A percentile compares a stretch with the other conserved stretches of the same genome.
phyloP scores from a whole-genome alignment of 2,888 invertebrate species.

The Cartodere bifasciata region DNA sequence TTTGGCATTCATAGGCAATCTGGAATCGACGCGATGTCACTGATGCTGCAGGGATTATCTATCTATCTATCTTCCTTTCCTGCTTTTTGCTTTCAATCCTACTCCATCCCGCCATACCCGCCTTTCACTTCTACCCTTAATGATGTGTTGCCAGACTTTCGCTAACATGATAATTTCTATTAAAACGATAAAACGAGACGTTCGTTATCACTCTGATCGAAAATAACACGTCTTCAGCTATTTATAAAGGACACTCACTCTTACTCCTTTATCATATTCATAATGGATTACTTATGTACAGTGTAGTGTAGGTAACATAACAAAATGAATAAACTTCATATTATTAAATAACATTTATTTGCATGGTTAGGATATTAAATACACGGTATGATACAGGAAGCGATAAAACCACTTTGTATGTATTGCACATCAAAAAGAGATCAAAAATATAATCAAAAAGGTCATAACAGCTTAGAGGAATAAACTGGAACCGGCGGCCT shows the following conservation, averaged over 20 bases:
- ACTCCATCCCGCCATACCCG: neutral
- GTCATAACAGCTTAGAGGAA: slow-evolving; percentile 42
- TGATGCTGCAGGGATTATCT: slow-evolving; percentile 29
- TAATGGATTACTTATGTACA: neutral
- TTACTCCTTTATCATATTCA: too few species aligned
- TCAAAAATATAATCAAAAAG: slow-evolving; percentile 20
- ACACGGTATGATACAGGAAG: slow-evolving; percentile 11
- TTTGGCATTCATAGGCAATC: slow-evolving; percentile 34
- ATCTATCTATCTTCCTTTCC: slow-evolving; percentile 8
- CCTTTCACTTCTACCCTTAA: too few species aligned
- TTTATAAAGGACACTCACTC: too few species aligned
- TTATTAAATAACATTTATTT: slow-evolving; percentile 31
- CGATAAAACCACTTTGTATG: slow-evolving; percentile 17
- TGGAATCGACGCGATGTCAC: slow-evolving; percentile 32
- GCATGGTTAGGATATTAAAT: slow-evolving; percentile 22
- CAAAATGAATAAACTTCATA: too few species aligned
- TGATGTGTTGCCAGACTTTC: too few species aligned
- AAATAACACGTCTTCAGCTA: too few species aligned
- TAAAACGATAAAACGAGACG: too few species aligned
- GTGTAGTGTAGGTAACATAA: too few species aligned
- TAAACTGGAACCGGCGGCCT: slow-evolving; percentile 34
- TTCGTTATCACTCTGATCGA: too few species aligned
- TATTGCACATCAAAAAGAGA: slow-evolving; percentile 29
- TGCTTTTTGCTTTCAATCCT: too few species aligned
- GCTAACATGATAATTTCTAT: too few species aligned